Percentiles rank a stretch among this genome's conserved stretches.
Evolutionary conservation across 2,113 vertebrate genomes (phyloP).

Genomic region (Colaptes auratus): DNA sequence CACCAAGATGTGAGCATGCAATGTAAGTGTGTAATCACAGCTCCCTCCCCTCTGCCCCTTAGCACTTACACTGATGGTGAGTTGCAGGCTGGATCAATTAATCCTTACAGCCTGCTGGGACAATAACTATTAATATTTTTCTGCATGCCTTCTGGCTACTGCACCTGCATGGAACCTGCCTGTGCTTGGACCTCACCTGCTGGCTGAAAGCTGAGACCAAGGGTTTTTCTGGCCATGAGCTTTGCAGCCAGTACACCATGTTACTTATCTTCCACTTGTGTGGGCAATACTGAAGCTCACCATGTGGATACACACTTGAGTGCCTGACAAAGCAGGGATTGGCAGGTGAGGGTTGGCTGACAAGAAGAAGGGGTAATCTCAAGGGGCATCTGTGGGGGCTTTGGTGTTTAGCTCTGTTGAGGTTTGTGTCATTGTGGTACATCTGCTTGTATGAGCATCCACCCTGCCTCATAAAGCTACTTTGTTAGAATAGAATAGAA

Average conservation of each 20-base stretch:
- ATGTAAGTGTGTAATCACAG: conserved; percentile 15
- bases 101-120: conserved; percentile 29
- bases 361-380: background rate
- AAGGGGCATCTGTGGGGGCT: background rate
- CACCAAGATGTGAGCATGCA: conserved; percentile 11
- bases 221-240: background rate
- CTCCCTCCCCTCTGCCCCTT: conserved; percentile 20
- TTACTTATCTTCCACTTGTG: background rate
- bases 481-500: background rate
- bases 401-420: background rate
- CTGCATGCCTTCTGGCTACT: background rate
- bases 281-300: background rate
- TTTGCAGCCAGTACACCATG: background rate
- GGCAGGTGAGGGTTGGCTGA: background rate
- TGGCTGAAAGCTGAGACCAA: background rate
- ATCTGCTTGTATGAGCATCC: background rate
- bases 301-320: too few relatives aligned
- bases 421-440: background rate
- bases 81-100: conserved; percentile 41
- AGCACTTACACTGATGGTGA: conserved; percentile 8
- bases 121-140: conserved; percentile 49
- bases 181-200: background rate
- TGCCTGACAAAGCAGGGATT: background rate
- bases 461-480: background rate
- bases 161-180: background rate